These are phyloP conservation scores for Pandemis cinnamomeana DNA, from an alignment of 2,888 invertebrate genomes.

Conservation along the genomic window DNA sequence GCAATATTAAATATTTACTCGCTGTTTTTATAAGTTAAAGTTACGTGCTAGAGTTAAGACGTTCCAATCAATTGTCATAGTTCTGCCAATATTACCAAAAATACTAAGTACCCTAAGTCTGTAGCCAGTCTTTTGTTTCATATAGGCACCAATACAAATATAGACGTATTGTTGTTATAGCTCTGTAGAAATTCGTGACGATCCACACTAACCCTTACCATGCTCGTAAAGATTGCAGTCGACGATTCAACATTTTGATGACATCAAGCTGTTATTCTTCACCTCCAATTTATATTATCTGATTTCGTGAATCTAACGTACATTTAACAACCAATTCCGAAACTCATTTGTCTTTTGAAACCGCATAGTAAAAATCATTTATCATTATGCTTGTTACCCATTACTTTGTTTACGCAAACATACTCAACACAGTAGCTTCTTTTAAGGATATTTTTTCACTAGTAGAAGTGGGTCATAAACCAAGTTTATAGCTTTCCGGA, in stretches of 20 bases:
- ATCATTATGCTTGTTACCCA: neutral
- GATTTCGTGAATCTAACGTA: slow-evolving; percentile 14
- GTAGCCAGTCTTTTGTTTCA: neutral
- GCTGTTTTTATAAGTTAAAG: too few species aligned
- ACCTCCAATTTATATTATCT: slow-evolving; percentile 35
- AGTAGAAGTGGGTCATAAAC: slow-evolving; percentile 27
- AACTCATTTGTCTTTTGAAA: neutral
- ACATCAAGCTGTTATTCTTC: slow-evolving; percentile 26
- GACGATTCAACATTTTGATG: slow-evolving; percentile 30
- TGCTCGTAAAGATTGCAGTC: slow-evolving; percentile 38
- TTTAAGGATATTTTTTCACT: slow-evolving; percentile 14
- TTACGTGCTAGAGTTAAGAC: neutral
- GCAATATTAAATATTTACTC: too few species aligned
- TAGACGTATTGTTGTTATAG: slow-evolving; percentile 29
- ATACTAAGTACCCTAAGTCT: too few species aligned
- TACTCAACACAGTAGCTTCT: slow-evolving; percentile 9
- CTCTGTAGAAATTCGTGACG: slow-evolving; percentile 17
- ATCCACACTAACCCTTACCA: slow-evolving; percentile 31
- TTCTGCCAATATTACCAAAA: neutral
- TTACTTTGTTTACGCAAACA: neutral
- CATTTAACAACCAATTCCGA: neutral
- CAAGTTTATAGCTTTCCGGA: slow-evolving; percentile 26
- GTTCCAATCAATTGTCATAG: neutral
- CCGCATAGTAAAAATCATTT: neutral
- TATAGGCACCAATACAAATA: neutral